Evolutionary conservation across 2,888 invertebrate genomes (phyloP).

Genomic region (Eristalis intricaria): DNA sequence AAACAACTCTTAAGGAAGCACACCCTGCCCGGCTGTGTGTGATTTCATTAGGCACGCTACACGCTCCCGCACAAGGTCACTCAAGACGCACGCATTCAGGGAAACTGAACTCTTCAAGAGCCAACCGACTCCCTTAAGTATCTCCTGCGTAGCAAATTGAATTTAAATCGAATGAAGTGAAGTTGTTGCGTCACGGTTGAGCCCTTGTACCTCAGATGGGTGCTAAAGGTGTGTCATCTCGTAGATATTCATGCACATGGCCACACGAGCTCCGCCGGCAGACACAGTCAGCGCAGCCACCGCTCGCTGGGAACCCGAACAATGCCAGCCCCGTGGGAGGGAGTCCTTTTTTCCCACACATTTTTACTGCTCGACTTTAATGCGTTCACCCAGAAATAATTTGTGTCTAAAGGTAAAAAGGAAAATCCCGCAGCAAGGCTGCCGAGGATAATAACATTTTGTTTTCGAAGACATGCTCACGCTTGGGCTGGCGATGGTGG

Average conservation of each 20-base stretch:
- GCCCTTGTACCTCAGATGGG: slow-evolving; percentile 4
- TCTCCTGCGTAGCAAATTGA: slow-evolving; percentile 36
- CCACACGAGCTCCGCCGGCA: too few relatives aligned
- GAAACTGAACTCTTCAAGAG: background rate
- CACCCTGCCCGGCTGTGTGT: slow-evolving; percentile 3
- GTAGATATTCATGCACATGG: too few relatives aligned
- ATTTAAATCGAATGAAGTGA: slow-evolving; percentile 47
- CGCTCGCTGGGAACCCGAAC: background rate
- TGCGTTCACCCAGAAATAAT: slow-evolving; percentile 18
- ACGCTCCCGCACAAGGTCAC: background rate
- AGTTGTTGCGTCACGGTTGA: slow-evolving; percentile 25
- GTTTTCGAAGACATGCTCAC: slow-evolving; percentile 13
- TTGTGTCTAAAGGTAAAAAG: slow-evolving; percentile 31
- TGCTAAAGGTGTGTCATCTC: background rate
- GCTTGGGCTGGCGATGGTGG: slow-evolving; percentile 1
- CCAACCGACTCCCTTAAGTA: background rate
- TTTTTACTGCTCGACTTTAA: slow-evolving; percentile 9
- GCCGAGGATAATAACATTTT: slow-evolving; percentile 36
- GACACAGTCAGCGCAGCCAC: too few relatives aligned
- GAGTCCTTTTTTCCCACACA: background rate
- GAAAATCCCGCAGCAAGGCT: slow-evolving; percentile 27
- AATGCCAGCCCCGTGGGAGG: background rate
- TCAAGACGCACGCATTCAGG: background rate
- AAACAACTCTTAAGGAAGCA: slow-evolving; percentile 1
- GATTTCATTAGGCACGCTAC: slow-evolving; percentile 32